phyloP scores from a whole-genome alignment of 2,113 vertebrate genomes.

The Carassius gibelio region DNA sequence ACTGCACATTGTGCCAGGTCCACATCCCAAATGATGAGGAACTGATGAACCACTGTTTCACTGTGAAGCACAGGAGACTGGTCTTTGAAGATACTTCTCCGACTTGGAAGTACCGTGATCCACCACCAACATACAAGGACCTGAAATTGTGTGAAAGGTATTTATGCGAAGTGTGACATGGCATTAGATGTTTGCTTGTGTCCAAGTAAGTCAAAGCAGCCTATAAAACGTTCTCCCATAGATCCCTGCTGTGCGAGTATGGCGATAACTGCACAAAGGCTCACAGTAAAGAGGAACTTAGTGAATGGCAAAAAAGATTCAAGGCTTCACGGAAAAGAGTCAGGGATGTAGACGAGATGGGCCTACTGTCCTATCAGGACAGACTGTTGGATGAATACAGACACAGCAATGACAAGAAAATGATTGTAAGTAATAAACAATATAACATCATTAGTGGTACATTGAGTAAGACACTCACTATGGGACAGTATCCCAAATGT shows the following conservation, averaged over 20 bases:
- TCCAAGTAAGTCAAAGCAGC: background rate
- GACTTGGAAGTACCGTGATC: slow-evolving; percentile 74
- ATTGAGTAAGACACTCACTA: no score
- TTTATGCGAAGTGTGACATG: background rate
- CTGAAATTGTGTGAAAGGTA: slow-evolving; percentile 53
- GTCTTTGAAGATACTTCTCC: slow-evolving; percentile 60
- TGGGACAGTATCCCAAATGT: no score
- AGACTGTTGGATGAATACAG: slow-evolving; percentile 79
- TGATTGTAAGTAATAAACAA: slow-evolving; percentile 72
- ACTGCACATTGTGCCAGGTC: slow-evolving; percentile 74
- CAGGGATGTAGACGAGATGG: slow-evolving; percentile 71
- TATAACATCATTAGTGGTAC: background rate
- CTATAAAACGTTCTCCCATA: slow-evolving; percentile 59
- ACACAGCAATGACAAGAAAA: slow-evolving; percentile 73
- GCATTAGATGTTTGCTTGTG: background rate
- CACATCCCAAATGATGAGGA: slow-evolving; percentile 72
- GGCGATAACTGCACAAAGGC: slow-evolving; percentile 80
- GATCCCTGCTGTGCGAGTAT: slow-evolving; percentile 80
- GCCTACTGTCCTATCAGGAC: slow-evolving; percentile 81
- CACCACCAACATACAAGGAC: slow-evolving; percentile 56
- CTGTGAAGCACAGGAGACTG: slow-evolving; percentile 73
- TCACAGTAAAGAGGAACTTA: slow-evolving; percentile 81
- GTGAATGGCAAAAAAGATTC: slow-evolving; percentile 82
- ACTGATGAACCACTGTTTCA: slow-evolving; percentile 81
- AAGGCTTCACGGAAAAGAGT: slow-evolving; percentile 61